These are phyloP conservation scores for Crossocerus cetratus DNA, from an alignment of 2,888 invertebrate species.

Conservation along the genomic window DNA sequence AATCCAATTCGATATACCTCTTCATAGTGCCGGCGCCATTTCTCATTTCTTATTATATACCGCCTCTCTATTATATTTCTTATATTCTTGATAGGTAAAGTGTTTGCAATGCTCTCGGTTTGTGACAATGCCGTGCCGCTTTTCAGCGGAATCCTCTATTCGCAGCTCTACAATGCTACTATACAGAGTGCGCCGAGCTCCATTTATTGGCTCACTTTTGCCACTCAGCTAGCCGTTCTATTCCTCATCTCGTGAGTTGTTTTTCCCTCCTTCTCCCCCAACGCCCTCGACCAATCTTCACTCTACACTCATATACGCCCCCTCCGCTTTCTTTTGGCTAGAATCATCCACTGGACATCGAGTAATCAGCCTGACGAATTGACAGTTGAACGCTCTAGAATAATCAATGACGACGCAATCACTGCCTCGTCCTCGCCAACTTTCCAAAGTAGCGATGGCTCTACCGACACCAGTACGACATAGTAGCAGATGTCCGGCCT, in stretches of 20 bases:
- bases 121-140: constrained; percentile 89
- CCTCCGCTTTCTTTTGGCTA: not conserved
- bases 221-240: constrained; percentile 84
- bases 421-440: too few relatives aligned
- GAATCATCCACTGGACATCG: not conserved
- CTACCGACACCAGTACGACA: too few relatives aligned
- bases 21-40: not conserved
- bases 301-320: not conserved
- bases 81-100: constrained; percentile 80
- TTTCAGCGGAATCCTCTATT: constrained; percentile 85
- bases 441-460: too few relatives aligned
- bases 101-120: constrained; percentile 87
- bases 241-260: constrained; percentile 82
- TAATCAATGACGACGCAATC: too few relatives aligned
- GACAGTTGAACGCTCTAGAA: too few relatives aligned
- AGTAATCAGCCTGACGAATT: too few relatives aligned
- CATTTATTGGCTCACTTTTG: constrained; percentile 86
- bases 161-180: constrained; percentile 85
- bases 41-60: too few relatives aligned
- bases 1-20: not conserved
- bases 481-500: too few relatives aligned
- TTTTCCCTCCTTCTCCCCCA: not conserved
- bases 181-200: constrained; percentile 80
- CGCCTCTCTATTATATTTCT: not conserved
- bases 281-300: too few relatives aligned